Conservation (phyloP, 2,888 invertebrate species). For the Drymonia ruficornis region DNA sequence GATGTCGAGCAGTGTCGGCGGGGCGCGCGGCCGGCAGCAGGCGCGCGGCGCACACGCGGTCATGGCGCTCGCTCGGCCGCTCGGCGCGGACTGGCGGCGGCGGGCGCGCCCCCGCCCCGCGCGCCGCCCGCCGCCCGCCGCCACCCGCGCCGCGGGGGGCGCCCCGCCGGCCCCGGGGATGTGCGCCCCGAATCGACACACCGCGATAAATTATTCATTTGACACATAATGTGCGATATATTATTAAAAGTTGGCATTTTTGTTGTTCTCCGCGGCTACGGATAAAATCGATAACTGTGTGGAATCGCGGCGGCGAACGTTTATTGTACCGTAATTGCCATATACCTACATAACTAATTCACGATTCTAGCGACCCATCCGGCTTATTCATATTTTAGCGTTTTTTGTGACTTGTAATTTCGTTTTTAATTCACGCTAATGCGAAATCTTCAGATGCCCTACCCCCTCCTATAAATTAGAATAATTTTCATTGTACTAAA, state of each 20-base stretch:
- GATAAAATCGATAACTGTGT: constrained; percentile 62
- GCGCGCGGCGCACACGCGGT: constrained; percentile 82
- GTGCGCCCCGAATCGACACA: constrained; percentile 79
- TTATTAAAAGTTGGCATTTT: constrained; percentile 84
- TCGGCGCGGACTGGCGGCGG: constrained; percentile 77
- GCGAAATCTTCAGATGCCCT: background rate
- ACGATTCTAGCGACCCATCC: background rate
- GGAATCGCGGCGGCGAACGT: constrained; percentile 43
- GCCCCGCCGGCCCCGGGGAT: constrained; percentile 64
- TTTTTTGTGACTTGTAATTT: background rate
- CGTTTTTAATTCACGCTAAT: constrained; percentile 2
- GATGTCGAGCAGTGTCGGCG: constrained; percentile 92
- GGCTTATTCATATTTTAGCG: background rate
- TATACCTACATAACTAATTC: background rate
- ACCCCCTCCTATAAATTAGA: background rate
- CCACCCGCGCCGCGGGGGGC: constrained; percentile 36
- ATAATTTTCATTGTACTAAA: background rate
- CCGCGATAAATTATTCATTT: constrained; percentile 83
- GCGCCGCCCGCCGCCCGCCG: constrained; percentile 34
- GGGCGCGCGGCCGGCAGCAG: constrained; percentile 85
- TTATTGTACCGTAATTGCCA: constrained; percentile 34
- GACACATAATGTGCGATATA: constrained; percentile 83
- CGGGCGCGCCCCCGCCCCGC: constrained; percentile 46
- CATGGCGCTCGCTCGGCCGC: constrained; percentile 83
- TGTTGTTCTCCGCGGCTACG: constrained; percentile 62